phyloP scores from a whole-genome alignment of 2,888 invertebrate genomes.

The Ophioninae sp. region DNA sequence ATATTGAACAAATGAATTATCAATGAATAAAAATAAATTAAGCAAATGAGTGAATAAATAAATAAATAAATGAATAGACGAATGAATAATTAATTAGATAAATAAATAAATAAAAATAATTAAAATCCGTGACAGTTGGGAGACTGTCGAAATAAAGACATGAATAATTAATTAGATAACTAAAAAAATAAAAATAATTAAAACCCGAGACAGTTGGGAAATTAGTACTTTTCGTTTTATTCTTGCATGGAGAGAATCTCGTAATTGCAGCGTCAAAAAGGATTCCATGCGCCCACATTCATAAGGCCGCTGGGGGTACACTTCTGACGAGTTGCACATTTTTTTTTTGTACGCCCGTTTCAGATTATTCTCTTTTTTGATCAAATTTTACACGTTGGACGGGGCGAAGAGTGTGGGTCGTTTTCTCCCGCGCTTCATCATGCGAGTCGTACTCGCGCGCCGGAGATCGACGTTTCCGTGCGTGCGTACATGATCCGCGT shows the following conservation, averaged over 20 bases:
- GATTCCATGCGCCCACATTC: neutral
- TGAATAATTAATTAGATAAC: no score
- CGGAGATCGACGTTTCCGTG: constrained; percentile 58
- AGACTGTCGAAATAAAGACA: no score
- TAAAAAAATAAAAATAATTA: constrained; percentile 22
- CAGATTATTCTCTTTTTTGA: constrained; percentile 23
- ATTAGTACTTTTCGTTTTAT: constrained; percentile 11
- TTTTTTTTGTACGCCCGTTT: neutral
- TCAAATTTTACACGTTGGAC: constrained; percentile 16
- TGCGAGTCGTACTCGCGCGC: constrained; percentile 11
- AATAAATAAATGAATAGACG: no score
- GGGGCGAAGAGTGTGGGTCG: neutral
- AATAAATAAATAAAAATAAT: constrained; percentile 37
- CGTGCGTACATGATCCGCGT: constrained; percentile 38
- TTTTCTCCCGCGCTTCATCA: constrained; percentile 6
- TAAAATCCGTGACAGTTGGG: constrained; percentile 34
- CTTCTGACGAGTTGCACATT: constrained; percentile 5
- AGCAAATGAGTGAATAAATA: no score
- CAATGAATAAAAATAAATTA: no score
- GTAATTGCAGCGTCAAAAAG: constrained; percentile 46
- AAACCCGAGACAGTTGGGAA: constrained; percentile 31
- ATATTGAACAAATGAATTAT: no score
- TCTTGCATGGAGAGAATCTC: constrained; percentile 18
- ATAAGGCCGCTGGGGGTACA: constrained; percentile 23
- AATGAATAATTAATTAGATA: no score